Evolutionary conservation across 2,888 invertebrate genomes (phyloP).

Genomic region (Lissocephala sabroskyi): DNA sequence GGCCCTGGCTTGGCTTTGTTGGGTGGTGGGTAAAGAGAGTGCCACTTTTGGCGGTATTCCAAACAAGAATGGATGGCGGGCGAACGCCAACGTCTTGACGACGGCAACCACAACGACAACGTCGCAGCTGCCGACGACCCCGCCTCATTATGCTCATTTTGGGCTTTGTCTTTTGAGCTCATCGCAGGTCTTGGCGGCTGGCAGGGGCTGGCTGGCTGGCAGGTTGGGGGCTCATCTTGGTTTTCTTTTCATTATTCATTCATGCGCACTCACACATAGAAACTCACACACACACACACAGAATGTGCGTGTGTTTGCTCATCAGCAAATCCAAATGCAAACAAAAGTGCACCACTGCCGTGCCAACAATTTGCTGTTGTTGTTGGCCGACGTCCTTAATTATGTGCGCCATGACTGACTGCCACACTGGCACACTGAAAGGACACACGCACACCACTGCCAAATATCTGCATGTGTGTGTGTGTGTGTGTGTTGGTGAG

Average conservation of each 20-base stretch:
- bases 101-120: too few relatives aligned
- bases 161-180: conserved; percentile 49
- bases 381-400: conserved; percentile 52
- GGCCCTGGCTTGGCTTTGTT: too few relatives aligned
- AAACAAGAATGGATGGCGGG: too few relatives aligned
- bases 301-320: conserved; percentile 9
- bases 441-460: conserved; percentile 22
- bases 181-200: not conserved
- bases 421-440: conserved; percentile 50
- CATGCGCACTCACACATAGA: conserved; percentile 24
- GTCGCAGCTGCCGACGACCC: conserved; percentile 27
- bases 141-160: conserved; percentile 65
- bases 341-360: conserved; percentile 39
- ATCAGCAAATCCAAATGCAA: conserved; percentile 55
- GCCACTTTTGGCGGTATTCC: conserved; percentile 47
- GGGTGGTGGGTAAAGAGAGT: too few relatives aligned
- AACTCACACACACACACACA: conserved; percentile 8
- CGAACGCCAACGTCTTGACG: too few relatives aligned
- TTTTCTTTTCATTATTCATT: conserved; percentile 60
- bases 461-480: too few relatives aligned
- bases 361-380: conserved; percentile 31
- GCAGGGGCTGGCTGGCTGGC: conserved; percentile 8
- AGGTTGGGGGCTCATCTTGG: conserved; percentile 37
- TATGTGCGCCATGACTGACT: conserved; percentile 61
- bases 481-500: too few relatives aligned